Percentiles rank a stretch among this genome's conserved stretches.
These are phyloP conservation scores for Ibidorhyncha struthersii DNA, from an alignment of 2,113 vertebrate species.

Conservation along the genomic window DNA sequence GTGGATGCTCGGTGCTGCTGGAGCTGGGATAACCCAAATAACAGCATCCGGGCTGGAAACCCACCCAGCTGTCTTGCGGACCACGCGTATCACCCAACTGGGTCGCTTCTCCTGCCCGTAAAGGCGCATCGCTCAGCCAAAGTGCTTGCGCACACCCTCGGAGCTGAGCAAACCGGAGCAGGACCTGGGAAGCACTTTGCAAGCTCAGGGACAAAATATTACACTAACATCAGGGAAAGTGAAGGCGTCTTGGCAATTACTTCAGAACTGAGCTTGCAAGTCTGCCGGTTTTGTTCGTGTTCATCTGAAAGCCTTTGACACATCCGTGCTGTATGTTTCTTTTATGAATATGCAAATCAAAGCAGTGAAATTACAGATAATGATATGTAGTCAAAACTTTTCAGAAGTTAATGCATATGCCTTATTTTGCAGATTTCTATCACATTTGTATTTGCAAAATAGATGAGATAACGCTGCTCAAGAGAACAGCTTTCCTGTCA, in stretches of 20 bases:
- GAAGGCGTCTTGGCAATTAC: background rate
- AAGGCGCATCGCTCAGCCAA: fast-evolving
- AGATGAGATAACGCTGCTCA: slow-evolving; percentile 37
- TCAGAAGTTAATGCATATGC: slow-evolving; percentile 64
- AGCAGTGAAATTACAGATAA: slow-evolving; percentile 63
- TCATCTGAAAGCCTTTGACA: slow-evolving; percentile 63
- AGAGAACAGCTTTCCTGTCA: slow-evolving; percentile 49
- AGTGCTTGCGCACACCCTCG: fast-evolving
- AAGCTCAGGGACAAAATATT: background rate
- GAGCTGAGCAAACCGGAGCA: background rate
- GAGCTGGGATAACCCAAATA: background rate
- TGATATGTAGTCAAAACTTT: slow-evolving; percentile 69
- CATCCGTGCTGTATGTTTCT: slow-evolving; percentile 47
- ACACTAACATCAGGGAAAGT: background rate
- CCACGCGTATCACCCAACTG: fast-evolving
- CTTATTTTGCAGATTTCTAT: slow-evolving; percentile 70
- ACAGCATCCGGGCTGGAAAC: background rate
- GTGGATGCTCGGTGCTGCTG: background rate
- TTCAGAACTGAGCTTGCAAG: slow-evolving; percentile 29
- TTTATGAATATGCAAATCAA: slow-evolving; percentile 71
- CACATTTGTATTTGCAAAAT: slow-evolving; percentile 69
- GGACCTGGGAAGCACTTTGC: background rate
- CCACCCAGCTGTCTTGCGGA: background rate
- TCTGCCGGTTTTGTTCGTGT: background rate
- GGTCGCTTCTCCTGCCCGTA: background rate